phyloP scores from a whole-genome alignment of 2,888 invertebrate genomes.

The Anorthoa munda region DNA sequence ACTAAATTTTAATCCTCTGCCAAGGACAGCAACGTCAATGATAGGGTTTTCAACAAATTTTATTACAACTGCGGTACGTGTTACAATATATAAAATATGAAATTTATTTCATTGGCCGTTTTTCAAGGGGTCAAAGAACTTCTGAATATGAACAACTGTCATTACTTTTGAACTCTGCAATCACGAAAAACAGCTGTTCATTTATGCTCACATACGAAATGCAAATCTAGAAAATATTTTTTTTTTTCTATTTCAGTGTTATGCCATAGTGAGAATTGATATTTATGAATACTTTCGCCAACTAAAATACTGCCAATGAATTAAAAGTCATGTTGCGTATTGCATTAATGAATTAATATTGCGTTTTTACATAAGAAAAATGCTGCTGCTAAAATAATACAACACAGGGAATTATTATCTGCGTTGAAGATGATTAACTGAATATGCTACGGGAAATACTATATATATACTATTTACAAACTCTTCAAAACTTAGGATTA shows the following conservation, averaged over 20 bases:
- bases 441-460: conserved; percentile 26
- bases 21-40: conserved; percentile 7
- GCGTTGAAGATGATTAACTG: conserved; percentile 11
- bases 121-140: not conserved
- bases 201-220: not conserved
- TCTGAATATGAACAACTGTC: not conserved
- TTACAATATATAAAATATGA: not conserved
- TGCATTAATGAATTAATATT: not conserved
- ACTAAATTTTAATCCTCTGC: conserved; percentile 40
- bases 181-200: too few species aligned
- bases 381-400: conserved; percentile 25
- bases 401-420: conserved; percentile 4
- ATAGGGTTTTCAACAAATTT: not conserved
- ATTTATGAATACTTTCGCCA: not conserved
- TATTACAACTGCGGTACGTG: not conserved
- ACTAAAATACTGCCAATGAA: not conserved
- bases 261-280: not conserved
- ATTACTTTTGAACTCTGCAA: not conserved
- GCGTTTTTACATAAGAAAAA: conserved; percentile 9
- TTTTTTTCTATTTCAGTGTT: not conserved
- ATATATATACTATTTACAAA: conserved; percentile 54
- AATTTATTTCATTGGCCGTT: not conserved
- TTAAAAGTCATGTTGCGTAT: not conserved
- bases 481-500: conserved; percentile 16
- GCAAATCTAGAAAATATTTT: not conserved